phyloP scores from a whole-genome alignment of 2,888 invertebrate genomes.

The Trachelus iudaicus region DNA sequence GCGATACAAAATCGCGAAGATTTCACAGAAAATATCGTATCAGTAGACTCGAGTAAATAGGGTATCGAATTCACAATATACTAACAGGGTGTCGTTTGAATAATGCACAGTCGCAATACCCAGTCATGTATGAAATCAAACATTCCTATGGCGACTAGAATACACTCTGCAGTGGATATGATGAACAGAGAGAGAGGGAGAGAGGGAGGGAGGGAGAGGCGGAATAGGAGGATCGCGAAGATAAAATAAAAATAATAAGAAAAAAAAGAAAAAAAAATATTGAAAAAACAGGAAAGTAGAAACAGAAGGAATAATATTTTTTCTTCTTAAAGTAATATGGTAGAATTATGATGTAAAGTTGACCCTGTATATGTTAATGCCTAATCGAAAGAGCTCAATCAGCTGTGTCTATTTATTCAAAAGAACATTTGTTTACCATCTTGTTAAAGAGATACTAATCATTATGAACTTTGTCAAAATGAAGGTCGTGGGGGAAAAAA shows the following conservation, averaged over 20 bases:
- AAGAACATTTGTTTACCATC: too few species aligned
- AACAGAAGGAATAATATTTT: background rate
- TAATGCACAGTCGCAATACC: background rate
- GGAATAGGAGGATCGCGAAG: background rate
- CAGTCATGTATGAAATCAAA: background rate
- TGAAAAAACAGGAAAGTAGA: background rate
- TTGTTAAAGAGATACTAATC: too few species aligned
- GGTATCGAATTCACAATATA: background rate
- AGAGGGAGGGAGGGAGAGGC: too few species aligned
- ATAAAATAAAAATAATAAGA: background rate
- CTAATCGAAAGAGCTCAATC: too few species aligned
- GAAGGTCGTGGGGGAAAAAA: too few species aligned
- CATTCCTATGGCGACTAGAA: background rate
- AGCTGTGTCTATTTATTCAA: too few species aligned
- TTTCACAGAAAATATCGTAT: background rate
- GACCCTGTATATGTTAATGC: too few species aligned
- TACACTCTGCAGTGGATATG: background rate
- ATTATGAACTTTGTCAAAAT: too few species aligned
- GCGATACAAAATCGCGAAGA: background rate
- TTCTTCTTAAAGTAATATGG: background rate
- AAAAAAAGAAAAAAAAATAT: background rate
- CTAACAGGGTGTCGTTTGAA: background rate
- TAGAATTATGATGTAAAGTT: too few species aligned
- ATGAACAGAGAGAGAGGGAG: background rate
- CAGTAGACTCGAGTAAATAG: background rate